These are phyloP conservation scores for Leucophenga varia DNA, from an alignment of 1,140 invertebrate species.

Conservation along the genomic window DNA sequence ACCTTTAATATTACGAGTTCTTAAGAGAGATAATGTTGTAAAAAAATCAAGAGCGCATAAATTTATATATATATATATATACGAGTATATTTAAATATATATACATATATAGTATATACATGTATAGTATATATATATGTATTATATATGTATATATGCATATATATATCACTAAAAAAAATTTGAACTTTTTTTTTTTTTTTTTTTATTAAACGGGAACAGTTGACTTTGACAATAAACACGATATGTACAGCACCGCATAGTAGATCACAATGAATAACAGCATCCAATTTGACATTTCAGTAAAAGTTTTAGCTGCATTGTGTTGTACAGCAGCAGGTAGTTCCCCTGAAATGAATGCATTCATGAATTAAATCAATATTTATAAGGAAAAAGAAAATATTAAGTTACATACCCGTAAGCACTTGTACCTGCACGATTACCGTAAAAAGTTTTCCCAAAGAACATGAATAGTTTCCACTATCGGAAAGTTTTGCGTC, in stretches of 20 bases:
- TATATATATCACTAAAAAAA: background rate
- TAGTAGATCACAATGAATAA: constrained; percentile 20
- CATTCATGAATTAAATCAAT: background rate
- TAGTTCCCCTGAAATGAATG: constrained; percentile 43
- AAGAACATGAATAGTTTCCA: constrained; percentile 56
- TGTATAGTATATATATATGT: constrained; percentile 7
- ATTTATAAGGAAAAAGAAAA: background rate
- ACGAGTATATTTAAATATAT: constrained; percentile 4
- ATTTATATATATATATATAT: constrained; percentile 13
- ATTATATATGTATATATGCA: constrained; percentile 6
- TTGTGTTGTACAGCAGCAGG: constrained; percentile 57
- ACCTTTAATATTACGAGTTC: too few species aligned
- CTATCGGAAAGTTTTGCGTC: constrained; percentile 55
- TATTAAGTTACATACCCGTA: constrained; percentile 36
- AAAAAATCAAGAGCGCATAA: too few species aligned
- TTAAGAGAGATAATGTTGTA: too few species aligned
- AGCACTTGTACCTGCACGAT: constrained; percentile 57
- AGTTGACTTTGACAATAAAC: constrained; percentile 7
- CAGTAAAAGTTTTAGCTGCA: constrained; percentile 13
- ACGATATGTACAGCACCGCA: constrained; percentile 1
- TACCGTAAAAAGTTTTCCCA: constrained; percentile 50
- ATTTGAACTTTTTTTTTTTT: constrained; percentile 14
- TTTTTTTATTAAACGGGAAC: constrained; percentile 5
- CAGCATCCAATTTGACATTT: constrained; percentile 14
- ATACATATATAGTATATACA: constrained; percentile 4